phyloP scores from a whole-genome alignment of 2,797 vertebrate genomes.

The Lycodopsis pacificus region DNA sequence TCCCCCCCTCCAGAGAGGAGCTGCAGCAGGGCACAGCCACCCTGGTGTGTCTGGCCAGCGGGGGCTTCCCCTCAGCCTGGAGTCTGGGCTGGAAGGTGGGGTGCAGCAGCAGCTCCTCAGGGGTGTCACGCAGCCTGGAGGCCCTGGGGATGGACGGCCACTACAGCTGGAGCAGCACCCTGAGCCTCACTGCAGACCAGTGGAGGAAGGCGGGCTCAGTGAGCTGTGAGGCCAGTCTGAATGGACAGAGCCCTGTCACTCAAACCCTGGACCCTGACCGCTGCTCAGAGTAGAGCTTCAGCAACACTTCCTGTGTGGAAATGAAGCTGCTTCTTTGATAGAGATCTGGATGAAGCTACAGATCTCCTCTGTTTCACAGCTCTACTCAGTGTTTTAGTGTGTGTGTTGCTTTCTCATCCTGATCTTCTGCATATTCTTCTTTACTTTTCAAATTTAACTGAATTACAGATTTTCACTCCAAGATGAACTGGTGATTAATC shows the following conservation, averaged over 20 bases:
- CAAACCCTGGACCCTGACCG: constrained; percentile 50
- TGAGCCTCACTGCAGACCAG: constrained; percentile 54
- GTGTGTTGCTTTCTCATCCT: not conserved
- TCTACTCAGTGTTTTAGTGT: constrained; percentile 6
- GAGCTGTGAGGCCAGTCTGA: constrained; percentile 58
- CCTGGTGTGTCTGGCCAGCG: too few species aligned
- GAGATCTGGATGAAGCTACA: constrained; percentile 9
- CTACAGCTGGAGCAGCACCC: constrained; percentile 74
- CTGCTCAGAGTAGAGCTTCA: constrained; percentile 57
- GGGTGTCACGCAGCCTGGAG: too few species aligned
- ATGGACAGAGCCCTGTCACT: constrained; percentile 60
- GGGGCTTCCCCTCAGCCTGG: too few species aligned
- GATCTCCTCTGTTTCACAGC: constrained; percentile 16
- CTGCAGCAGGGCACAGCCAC: too few species aligned
- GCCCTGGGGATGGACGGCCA: too few species aligned
- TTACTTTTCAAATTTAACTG: not conserved
- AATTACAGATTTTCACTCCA: not conserved
- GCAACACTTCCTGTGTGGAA: constrained; percentile 24
- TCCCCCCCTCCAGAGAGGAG: too few species aligned
- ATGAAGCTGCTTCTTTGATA: constrained; percentile 16
- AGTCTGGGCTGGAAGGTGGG: too few species aligned
- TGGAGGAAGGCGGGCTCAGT: constrained; percentile 50
- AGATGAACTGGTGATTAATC: not conserved
- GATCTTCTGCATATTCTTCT: not conserved
- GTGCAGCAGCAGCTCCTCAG: too few species aligned